These are phyloP conservation scores for Aepyceros melampus DNA, from an alignment of 2,113 vertebrate genomes.

Conservation along the genomic window DNA sequence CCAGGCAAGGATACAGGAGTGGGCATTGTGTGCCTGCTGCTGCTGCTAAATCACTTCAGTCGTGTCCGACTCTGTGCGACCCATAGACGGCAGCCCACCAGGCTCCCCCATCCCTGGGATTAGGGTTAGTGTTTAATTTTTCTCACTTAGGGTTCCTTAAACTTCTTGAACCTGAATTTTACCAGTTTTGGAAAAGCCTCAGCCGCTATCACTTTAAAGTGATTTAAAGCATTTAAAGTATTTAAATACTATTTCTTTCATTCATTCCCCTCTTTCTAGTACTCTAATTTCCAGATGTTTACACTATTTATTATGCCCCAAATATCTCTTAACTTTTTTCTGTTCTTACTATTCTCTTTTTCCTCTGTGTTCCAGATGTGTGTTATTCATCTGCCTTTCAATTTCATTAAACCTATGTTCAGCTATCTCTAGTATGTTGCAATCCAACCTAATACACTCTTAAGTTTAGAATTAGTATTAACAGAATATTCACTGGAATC, in stretches of 20 bases:
- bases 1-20: neutral
- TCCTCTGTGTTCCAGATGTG: neutral
- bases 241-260: neutral
- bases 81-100: too few relatives aligned
- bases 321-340: neutral
- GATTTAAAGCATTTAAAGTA: neutral
- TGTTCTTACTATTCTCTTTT: neutral
- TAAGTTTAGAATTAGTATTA: neutral
- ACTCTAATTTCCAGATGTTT: neutral
- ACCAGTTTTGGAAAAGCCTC: neutral
- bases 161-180: neutral
- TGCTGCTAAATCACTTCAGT: too few relatives aligned
- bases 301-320: neutral
- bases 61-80: too few relatives aligned
- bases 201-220: neutral
- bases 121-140: neutral
- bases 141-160: neutral
- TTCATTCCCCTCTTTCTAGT: neutral
- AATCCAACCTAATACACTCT: neutral
- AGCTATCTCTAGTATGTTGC: neutral
- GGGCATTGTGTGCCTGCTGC: neutral
- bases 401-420: neutral
- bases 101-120: too few relatives aligned
- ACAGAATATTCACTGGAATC: neutral
- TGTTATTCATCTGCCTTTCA: neutral